These are phyloP conservation scores for Calosoma granatense DNA, from an alignment of 1,140 invertebrate species.

Conservation along the genomic window DNA sequence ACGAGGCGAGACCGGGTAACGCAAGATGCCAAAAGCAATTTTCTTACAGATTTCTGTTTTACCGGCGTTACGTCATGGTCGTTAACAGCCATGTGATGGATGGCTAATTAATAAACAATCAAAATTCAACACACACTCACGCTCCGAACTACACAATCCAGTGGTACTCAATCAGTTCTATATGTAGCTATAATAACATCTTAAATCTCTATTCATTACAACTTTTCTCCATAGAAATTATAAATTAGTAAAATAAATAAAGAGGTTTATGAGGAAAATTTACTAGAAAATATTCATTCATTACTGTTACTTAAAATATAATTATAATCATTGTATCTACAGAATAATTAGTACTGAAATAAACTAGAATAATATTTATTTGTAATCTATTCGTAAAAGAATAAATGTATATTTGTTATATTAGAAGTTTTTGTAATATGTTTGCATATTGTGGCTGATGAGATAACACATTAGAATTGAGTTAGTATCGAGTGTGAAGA, in stretches of 20 bases:
- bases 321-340: too few relatives aligned
- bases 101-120: conserved; percentile 9
- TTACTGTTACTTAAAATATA: too few relatives aligned
- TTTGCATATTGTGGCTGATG: not conserved
- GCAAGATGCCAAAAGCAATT: conserved; percentile 6
- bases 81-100: conserved; percentile 3
- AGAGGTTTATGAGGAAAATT: not conserved
- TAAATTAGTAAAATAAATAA: not conserved
- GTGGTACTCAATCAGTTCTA: not conserved
- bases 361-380: too few relatives aligned
- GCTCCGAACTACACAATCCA: not conserved
- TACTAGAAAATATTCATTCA: too few relatives aligned
- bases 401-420: not conserved
- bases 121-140: not conserved
- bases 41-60: conserved; percentile 8
- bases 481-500: not conserved
- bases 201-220: not conserved
- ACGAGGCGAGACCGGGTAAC: too few relatives aligned
- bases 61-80: conserved; percentile 3
- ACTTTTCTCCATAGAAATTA: not conserved
- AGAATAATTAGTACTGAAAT: too few relatives aligned
- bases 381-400: too few relatives aligned
- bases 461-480: not conserved
- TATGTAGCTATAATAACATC: not conserved
- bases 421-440: not conserved